phyloP scores from a whole-genome alignment of 2,888 invertebrate genomes.

The Orthosia gracilis region DNA sequence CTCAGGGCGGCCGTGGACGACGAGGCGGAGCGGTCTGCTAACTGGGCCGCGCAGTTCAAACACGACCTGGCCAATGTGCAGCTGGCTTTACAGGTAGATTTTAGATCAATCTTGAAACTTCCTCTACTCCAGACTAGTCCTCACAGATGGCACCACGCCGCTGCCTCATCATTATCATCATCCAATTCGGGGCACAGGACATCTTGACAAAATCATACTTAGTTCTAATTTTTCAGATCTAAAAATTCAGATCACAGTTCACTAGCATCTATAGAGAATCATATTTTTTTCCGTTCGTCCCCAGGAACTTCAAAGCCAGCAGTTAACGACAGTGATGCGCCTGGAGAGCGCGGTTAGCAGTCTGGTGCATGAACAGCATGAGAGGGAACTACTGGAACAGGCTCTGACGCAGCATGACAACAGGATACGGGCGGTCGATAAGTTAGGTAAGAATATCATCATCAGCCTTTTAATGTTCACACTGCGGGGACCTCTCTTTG shows the following conservation, averaged over 20 bases:
- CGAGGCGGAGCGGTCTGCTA: slow-evolving; percentile 86
- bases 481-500: no score
- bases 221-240: not conserved
- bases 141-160: no score
- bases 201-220: no score
- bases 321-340: slow-evolving; percentile 86
- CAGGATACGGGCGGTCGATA: slow-evolving; percentile 81
- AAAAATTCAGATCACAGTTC: no score
- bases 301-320: slow-evolving; percentile 90
- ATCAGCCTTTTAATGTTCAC: no score
- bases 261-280: not conserved
- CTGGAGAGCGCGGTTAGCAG: slow-evolving; percentile 88
- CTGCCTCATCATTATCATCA: no score
- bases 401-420: slow-evolving; percentile 86
- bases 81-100: slow-evolving; percentile 84
- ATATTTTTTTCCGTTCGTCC: not conserved
- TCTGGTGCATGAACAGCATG: slow-evolving; percentile 86
- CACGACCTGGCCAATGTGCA: slow-evolving; percentile 89
- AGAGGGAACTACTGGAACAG: slow-evolving; percentile 86
- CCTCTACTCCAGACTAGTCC: no score
- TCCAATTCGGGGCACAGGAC: no score
- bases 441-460: slow-evolving; percentile 74
- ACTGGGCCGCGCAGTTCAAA: slow-evolving; percentile 90
- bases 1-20: slow-evolving; percentile 88
- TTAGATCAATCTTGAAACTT: not conserved